Conservation (phyloP, 2,797 vertebrate genomes). For the Capromys pilorides region DNA sequence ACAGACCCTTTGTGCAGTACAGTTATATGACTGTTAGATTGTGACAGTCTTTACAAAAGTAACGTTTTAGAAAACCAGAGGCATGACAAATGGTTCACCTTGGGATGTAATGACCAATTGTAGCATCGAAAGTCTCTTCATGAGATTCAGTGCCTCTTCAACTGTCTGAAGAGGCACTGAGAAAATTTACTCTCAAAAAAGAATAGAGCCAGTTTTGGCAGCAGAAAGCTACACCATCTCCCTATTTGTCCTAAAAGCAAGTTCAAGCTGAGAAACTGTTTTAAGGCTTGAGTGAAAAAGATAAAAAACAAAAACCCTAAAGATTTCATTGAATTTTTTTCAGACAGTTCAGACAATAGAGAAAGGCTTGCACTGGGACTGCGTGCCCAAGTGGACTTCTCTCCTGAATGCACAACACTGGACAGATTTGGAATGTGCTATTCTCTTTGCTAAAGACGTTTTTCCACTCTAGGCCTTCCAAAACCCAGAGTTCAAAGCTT, state of each 20-base stretch:
- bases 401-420: constrained; percentile 78
- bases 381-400: constrained; percentile 65
- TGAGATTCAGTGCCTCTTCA: neutral
- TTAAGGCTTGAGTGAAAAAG: constrained; percentile 56
- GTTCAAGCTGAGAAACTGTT: constrained; percentile 66
- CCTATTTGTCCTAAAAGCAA: constrained; percentile 41
- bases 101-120: neutral
- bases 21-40: neutral
- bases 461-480: constrained; percentile 85
- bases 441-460: constrained; percentile 84
- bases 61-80: constrained; percentile 5
- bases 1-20: neutral
- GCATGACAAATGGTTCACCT: neutral
- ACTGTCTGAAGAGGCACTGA: neutral
- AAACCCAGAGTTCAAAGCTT: constrained; percentile 87
- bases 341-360: constrained; percentile 72
- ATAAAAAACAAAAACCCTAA: constrained; percentile 36
- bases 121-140: neutral
- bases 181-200: neutral
- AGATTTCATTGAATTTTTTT: constrained; percentile 72
- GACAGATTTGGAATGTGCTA: constrained; percentile 82
- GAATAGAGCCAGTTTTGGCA: constrained; percentile 15
- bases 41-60: neutral
- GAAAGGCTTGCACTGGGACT: constrained; percentile 72
- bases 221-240: constrained; percentile 37